Evolutionary conservation across 2,888 invertebrate species (phyloP), one percentile per base, ranked within the genome.

Genomic region (Xestia ashworthii): DNA sequence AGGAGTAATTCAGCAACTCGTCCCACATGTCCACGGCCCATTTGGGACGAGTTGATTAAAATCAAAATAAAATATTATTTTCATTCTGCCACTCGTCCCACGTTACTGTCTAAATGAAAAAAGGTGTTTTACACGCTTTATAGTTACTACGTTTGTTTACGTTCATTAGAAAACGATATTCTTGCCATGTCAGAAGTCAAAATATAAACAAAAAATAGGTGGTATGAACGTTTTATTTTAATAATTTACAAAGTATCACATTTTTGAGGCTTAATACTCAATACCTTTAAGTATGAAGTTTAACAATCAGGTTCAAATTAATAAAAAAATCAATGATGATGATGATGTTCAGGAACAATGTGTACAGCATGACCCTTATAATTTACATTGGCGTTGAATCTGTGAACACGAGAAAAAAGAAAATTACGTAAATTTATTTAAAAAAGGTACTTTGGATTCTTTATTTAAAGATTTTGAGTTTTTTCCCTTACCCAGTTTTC

Each of bases 351-450:
- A 50, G 89, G 90, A 32, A 89, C 81, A 64, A 88, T 68, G 50
- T 90, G 90, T 48, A 84, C 64, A 44, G 89, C 88, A 62, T 90
- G 90, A 67, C 90, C 90, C 44, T 82, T 71, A 16, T 71, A 74
- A 5, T 78, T 77, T 0, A 88, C 85, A 41, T 88, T 78, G 25
- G 86, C 87, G 68, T 85, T 73, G 65, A 87, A 87, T 74, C 88
- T 83, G 76, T 58, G 8, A 69, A 60, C 12, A 50, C n/a, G 14
- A 2, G 44, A 11, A 91, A 66, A 50, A 50, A 44, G 9, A 8
- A 50, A 9, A 11, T 44, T 44, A 11, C 9, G 8, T 50, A 22
- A 50, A 22, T 3, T 50, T 0, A 9, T 50, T 50, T 22, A 22
- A 50, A 50, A 50, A 32, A 32, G 22, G 3, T 22, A 19, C 19